phyloP scores from a whole-genome alignment of 1,140 invertebrate genomes.

The Drosophila kurseongensis region DNA sequence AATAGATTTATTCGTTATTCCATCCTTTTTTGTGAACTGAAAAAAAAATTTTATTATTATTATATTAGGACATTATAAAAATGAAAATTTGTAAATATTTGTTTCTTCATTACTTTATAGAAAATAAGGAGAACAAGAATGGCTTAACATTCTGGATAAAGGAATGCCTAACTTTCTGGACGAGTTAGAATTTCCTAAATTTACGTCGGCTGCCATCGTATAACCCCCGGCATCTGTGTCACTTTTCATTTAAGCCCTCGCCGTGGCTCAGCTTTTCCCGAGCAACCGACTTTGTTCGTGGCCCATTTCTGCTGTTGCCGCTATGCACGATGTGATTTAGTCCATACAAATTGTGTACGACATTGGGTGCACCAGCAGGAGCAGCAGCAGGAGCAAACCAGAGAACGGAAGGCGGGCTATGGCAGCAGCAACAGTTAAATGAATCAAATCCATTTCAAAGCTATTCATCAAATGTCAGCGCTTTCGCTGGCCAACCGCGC shows the following conservation, averaged over 20 bases:
- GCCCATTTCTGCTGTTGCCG: constrained; percentile 27
- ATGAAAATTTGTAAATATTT: no score
- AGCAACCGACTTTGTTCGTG: constrained; percentile 17
- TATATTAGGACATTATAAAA: no score
- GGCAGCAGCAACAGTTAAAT: constrained; percentile 71
- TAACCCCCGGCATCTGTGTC: constrained; percentile 38
- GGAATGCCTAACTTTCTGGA: not conserved
- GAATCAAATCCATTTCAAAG: constrained; percentile 79
- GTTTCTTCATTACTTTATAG: no score
- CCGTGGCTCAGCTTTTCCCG: constrained; percentile 19
- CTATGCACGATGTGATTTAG: constrained; percentile 51
- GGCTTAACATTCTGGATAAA: no score
- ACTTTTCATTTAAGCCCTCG: constrained; percentile 36
- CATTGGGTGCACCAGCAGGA: constrained; percentile 10
- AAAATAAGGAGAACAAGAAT: no score
- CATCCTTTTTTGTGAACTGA: no score
- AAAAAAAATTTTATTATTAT: no score
- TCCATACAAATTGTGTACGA: constrained; percentile 38
- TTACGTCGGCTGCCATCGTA: constrained; percentile 18
- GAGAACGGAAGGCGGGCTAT: constrained; percentile 31
- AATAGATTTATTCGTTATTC: no score
- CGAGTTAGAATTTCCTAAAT: not conserved
- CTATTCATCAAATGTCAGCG: constrained; percentile 78
- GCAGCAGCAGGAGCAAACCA: constrained; percentile 21
- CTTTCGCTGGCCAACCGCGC: constrained; percentile 49